Conservation (phyloP, 2,113 vertebrate genomes). For the Ochotona princeps region DNA sequence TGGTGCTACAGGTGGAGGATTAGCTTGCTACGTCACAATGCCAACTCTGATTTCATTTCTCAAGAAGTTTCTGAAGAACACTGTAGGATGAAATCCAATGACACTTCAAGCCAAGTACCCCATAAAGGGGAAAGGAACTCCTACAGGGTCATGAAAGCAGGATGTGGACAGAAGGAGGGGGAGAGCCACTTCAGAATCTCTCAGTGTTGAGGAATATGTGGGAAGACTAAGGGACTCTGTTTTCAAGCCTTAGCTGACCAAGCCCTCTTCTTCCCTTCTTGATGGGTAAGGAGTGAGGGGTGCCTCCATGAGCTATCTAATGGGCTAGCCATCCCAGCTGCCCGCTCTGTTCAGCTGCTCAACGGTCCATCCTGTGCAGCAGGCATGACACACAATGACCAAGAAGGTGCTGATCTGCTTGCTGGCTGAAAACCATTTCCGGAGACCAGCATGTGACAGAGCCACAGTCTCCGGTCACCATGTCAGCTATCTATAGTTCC, state of each 20-base stretch:
- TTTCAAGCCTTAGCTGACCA: neutral
- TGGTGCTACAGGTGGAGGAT: no score
- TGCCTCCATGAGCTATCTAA: neutral
- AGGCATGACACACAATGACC: neutral
- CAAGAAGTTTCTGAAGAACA: neutral
- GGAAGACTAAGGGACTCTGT: neutral
- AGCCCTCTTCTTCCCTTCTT: neutral
- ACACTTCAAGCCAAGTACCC: neutral
- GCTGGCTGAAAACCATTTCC: neutral
- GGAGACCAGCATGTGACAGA: conserved; percentile 48
- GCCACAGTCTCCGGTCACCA: neutral
- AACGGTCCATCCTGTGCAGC: neutral
- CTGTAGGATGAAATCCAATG: neutral
- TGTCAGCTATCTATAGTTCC: conserved; percentile 58
- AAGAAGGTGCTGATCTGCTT: neutral
- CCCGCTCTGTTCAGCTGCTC: neutral
- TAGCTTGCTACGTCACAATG: no score
- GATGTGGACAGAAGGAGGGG: neutral
- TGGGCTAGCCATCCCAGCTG: neutral
- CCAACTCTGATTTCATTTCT: no score
- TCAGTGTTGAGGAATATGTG: neutral
- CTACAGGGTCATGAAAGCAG: neutral
- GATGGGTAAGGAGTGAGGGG: no score
- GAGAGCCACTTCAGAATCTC: neutral
- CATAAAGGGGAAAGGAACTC: neutral